phyloP scores from a whole-genome alignment of 2,113 vertebrate species.

The Esox niger region DNA sequence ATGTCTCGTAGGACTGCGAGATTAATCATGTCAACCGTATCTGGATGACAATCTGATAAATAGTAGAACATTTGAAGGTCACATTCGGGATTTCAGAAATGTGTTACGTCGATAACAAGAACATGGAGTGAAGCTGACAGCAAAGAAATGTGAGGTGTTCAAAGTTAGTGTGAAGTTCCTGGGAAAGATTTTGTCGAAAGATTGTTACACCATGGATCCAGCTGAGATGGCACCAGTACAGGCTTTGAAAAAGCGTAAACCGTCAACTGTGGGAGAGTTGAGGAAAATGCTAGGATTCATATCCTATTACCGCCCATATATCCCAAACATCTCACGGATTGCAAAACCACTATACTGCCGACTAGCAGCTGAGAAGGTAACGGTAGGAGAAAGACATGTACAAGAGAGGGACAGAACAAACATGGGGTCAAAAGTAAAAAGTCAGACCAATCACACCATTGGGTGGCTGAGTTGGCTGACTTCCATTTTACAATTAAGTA shows the following conservation, averaged over 20 bases:
- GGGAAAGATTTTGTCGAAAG: constrained; percentile 17
- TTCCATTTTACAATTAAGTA: no score
- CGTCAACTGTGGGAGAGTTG: no score
- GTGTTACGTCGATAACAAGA: constrained; percentile 22
- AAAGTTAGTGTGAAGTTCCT: constrained; percentile 17
- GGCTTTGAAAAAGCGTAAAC: constrained; percentile 5
- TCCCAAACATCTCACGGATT: no score
- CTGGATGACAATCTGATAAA: constrained; percentile 25
- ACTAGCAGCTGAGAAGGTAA: no score
- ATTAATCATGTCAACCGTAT: constrained; percentile 8
- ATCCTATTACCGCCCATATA: constrained; percentile 15
- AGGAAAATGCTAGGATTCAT: no score
- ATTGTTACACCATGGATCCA: constrained; percentile 28
- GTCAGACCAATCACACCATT: no score
- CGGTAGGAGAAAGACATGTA: no score
- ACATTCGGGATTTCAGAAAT: constrained; percentile 13
- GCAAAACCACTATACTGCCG: no score
- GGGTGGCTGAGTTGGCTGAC: no score
- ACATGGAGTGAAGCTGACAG: constrained; percentile 36
- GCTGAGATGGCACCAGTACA: constrained; percentile 12
- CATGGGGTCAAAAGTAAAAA: no score
- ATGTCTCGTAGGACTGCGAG: not conserved
- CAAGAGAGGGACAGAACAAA: no score
- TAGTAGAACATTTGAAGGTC: constrained; percentile 15
- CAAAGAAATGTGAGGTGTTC: constrained; percentile 40